Evolutionary conservation across 2,797 vertebrate genomes (phyloP), one percentile per base, ranked within the genome.

Genomic region (Chanos chanos): DNA sequence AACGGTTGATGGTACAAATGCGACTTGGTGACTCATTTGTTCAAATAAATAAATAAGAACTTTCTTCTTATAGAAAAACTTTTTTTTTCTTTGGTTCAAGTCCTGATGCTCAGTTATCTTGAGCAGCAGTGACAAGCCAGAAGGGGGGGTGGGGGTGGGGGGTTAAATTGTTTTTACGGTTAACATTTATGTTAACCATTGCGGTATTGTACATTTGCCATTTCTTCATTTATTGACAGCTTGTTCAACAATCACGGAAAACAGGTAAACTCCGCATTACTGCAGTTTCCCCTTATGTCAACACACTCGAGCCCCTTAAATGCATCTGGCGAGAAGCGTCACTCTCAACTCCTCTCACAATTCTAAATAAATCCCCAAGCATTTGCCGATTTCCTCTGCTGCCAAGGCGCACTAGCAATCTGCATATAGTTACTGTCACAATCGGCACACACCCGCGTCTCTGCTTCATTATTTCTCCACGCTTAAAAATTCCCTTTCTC

Each of bases 371-470:
- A 71, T 71, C 58, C 48, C 36, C 40, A 36, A 44, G 40, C 47
- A 18, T 48, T 53, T 61, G 19, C 37, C 56, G 36, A 49, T 61
- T 33, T 66, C 25, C 39, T 19, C 50, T 54, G 7, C 48, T 59
- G 34, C 53, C 64, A 62, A 63, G 62, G 50, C 56, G 25, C 52
- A 49, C 54, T 52, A 34, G 67, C 72, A 68, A 70, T 68, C 65
- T 57, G 44, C 72, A 75, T 68, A 66, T 72, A 58, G 64, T 75
- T 71, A 68, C 68, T 70, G 70, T 75, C 72, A 69, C 30, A 8
- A 41, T 21, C 18, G 39, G 30, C 55, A 36, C 50, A 57, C 40
- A 43, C 52, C 25, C 34, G 50, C 48, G 45, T 45, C 52, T 56
- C 51, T 41, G 64, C 61, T 52, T 68, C 70, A 70, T 61, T 65